Base-by-base conservation (phyloP, 1,140 invertebrate genomes). In the Drosophila miranda region DNA sequence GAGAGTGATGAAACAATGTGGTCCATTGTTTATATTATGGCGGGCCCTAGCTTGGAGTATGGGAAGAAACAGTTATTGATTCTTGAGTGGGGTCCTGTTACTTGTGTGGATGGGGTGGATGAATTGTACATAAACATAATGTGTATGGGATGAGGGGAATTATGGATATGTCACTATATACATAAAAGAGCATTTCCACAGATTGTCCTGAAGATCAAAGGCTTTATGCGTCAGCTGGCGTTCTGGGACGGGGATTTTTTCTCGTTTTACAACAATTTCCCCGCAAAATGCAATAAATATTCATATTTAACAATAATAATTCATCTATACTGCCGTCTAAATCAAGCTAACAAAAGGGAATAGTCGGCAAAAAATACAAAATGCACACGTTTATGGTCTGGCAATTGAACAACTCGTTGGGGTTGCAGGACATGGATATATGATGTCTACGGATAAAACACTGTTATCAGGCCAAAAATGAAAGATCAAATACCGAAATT, bases 261-360 rank as follows among this genome's bases (percentile, higher is more conserved):
- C 28, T 26, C 23, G 23, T 26, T 26, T 26, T 26, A 26, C 23
- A 26, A 57, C 71, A 57, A 75, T 78, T 49, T 42, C 34, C 44
- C 46, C 42, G 46, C 34, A 38, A 71, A 78, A 49, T 50, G 78
- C 78, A 67, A 86, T 86, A 86, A 86, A 86, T 86, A 82, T 87
- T 67, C 82, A 86, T 86, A 74, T 86, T 86, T 87, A 78, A 87
- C 83, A 51, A 87, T 75, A 77, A 87, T 86, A 86, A 86, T 72
- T 86, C 78, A 87, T 75, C 87, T 64, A 82, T 82, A 87, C 48
- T 75, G 72, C 59, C 53, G 62, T 52, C 61, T 87, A 87, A 87
- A 87, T 87, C 82, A 87, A 75, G 57, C 54, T 67, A 63, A 67
- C 75, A 86, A 84, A 73, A 57, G 62, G 38, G 44, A 19, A 57